Evolutionary conservation across 1,140 invertebrate species (phyloP).

Genomic region (Lepidostoma basale): DNA sequence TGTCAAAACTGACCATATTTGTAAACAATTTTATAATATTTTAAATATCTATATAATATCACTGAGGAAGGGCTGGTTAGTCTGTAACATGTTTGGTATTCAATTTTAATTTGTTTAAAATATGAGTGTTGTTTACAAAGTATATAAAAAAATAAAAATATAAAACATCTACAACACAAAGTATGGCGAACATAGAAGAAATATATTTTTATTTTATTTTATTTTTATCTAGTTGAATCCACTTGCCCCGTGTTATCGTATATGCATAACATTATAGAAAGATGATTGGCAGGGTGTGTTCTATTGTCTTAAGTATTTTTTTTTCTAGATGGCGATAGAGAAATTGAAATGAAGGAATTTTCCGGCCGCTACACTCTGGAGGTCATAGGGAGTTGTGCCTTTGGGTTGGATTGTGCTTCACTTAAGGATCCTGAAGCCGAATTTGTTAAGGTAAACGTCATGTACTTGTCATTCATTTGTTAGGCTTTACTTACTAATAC

Average conservation of each 20-base stretch:
- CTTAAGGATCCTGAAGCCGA: slow-evolving; percentile 53
- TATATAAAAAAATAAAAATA: too few relatives aligned
- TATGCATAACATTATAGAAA: not conserved
- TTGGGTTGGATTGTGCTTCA: slow-evolving; percentile 56
- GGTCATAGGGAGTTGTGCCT: slow-evolving; percentile 59
- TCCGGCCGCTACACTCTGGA: slow-evolving; percentile 57
- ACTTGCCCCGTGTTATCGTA: not conserved
- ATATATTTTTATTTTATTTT: not conserved
- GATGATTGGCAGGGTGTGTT: too few relatives aligned
- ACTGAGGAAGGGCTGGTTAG: too few relatives aligned
- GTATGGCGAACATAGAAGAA: too few relatives aligned
- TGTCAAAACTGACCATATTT: too few relatives aligned
- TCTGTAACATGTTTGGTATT: too few relatives aligned
- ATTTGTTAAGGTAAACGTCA: slow-evolving; percentile 51
- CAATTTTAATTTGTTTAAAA: too few relatives aligned
- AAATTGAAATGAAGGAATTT: slow-evolving; percentile 56
- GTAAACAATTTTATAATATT: too few relatives aligned
- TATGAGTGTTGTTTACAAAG: too few relatives aligned
- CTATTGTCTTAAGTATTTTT: slow-evolving; percentile 3
- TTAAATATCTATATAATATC: too few relatives aligned
- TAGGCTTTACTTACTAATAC: too few relatives aligned
- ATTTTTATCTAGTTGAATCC: not conserved
- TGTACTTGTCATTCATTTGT: too few relatives aligned
- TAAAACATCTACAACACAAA: not conserved
- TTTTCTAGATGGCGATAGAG: slow-evolving; percentile 47